These are phyloP conservation scores for Drosophila peninsularis DNA, from an alignment of 2,888 invertebrate species.

Conservation along the genomic window DNA sequence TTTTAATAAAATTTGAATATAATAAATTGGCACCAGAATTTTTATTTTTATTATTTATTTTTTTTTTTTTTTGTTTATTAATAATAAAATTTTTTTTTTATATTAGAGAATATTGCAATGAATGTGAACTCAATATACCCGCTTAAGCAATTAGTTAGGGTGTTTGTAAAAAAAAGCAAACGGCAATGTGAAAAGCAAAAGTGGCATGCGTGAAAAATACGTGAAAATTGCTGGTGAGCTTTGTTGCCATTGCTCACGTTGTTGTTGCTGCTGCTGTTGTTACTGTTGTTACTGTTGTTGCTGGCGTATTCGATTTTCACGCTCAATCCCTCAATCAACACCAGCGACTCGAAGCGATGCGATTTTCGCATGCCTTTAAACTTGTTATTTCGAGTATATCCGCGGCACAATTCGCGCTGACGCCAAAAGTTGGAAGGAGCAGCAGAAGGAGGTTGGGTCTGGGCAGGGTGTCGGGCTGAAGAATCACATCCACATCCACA, in stretches of 20 bases:
- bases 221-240: conserved; percentile 64
- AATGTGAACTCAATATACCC: conserved; percentile 4
- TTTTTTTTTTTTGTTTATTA: too few relatives aligned
- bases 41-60: too few relatives aligned
- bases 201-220: conserved; percentile 70
- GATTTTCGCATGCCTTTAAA: conserved; percentile 72
- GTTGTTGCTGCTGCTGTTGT: conserved; percentile 24
- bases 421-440: conserved; percentile 31
- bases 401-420: conserved; percentile 55
- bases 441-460: background rate
- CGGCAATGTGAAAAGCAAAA: conserved; percentile 60
- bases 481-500: too few relatives aligned
- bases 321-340: conserved; percentile 78
- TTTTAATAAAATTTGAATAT: too few relatives aligned
- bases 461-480: too few relatives aligned
- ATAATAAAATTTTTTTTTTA: background rate
- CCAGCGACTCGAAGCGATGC: conserved; percentile 36
- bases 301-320: conserved; percentile 66
- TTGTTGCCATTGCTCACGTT: conserved; percentile 12
- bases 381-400: conserved; percentile 78
- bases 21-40: too few relatives aligned
- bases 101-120: background rate
- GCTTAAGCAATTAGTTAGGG: conserved; percentile 4
- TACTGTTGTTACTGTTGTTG: conserved; percentile 23
- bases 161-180: conserved; percentile 30